Conservation (phyloP, 2,113 vertebrate species). For the Connochaetes taurinus region DNA sequence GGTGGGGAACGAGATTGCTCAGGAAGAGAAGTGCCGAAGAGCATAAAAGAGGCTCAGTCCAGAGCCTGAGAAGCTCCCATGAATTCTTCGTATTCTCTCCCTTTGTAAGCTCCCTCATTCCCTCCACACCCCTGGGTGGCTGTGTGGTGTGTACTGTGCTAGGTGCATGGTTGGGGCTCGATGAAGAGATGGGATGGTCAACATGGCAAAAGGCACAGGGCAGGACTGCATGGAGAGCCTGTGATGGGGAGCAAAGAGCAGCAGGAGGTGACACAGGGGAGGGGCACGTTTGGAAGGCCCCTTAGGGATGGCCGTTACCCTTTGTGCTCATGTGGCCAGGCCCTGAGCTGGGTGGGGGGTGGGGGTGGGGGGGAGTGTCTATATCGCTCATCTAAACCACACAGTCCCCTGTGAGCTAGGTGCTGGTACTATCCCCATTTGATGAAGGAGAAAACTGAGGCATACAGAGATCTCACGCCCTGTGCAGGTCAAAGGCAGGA, state of each 20-base stretch:
- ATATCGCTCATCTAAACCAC: not conserved
- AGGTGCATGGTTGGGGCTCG: fast-evolving
- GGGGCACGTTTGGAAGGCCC: not conserved
- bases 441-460: not conserved
- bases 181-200: not conserved
- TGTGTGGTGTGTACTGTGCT: too few relatives aligned
- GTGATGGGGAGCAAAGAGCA: not conserved
- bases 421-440: not conserved
- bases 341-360: not conserved
- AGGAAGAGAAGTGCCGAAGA: not conserved
- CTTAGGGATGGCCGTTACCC: not conserved
- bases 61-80: not conserved
- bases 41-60: not conserved
- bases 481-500: not conserved
- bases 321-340: not conserved
- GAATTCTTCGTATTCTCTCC: not conserved
- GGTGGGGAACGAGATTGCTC: not conserved
- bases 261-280: not conserved
- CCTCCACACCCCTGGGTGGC: not conserved
- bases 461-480: not conserved
- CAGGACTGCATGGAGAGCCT: not conserved
- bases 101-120: not conserved
- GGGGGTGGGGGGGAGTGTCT: not conserved
- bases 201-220: not conserved
- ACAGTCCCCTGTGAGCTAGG: not conserved